These are phyloP conservation scores for Diaperis boleti DNA, from an alignment of 2,888 invertebrate species.

Conservation along the genomic window DNA sequence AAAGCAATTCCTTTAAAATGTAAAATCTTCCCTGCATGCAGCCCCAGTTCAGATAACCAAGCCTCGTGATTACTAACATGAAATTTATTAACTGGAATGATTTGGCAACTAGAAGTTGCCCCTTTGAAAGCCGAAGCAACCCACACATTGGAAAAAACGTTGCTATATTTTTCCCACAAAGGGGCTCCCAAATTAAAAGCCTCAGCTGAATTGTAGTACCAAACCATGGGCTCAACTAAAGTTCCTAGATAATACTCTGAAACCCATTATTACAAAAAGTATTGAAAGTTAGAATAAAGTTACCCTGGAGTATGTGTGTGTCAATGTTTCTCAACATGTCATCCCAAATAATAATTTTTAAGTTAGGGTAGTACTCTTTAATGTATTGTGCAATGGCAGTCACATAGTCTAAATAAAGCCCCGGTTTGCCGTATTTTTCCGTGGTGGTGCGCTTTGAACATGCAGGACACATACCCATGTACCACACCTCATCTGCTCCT, in stretches of 20 bases:
- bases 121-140: conserved; percentile 89
- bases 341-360: conserved; percentile 85
- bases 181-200: conserved; percentile 67
- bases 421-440: conserved; percentile 69
- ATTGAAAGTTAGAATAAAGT: not conserved
- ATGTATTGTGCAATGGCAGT: conserved; percentile 72
- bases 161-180: conserved; percentile 76
- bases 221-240: conserved; percentile 76
- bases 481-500: conserved; percentile 89
- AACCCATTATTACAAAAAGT: not conserved
- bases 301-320: conserved; percentile 71
- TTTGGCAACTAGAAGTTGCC: conserved; percentile 81
- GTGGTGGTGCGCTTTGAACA: conserved; percentile 69
- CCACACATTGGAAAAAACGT: conserved; percentile 80
- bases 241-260: conserved; percentile 73
- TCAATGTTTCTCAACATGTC: conserved; percentile 82
- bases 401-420: conserved; percentile 78
- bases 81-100: conserved; percentile 75
- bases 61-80: conserved; percentile 83
- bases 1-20: conserved; percentile 75
- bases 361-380: conserved; percentile 72
- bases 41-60: conserved; percentile 73
- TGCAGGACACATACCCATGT: conserved; percentile 73
- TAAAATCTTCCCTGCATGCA: conserved; percentile 67
- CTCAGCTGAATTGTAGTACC: conserved; percentile 74